phyloP scores from a whole-genome alignment of 2,888 invertebrate species.

The Urechis unicinctus region DNA sequence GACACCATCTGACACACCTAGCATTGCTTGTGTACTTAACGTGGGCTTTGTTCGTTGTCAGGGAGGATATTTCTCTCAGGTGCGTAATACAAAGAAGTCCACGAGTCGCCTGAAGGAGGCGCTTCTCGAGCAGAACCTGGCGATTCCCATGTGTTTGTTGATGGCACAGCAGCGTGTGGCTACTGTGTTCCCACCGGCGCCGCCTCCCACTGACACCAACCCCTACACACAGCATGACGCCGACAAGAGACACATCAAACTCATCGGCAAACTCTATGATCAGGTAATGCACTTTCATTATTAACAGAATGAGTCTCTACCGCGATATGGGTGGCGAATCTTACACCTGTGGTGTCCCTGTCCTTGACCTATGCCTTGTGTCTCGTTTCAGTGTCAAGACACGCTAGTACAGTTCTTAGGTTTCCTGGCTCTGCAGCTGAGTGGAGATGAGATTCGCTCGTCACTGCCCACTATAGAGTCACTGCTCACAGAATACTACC shows the following conservation, averaged over 20 bases:
- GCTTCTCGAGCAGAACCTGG: constrained; percentile 84
- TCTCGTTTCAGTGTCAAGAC: constrained; percentile 78
- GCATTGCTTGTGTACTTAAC: no score
- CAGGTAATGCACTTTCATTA: constrained; percentile 53
- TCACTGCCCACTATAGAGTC: constrained; percentile 80
- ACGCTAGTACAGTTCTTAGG: constrained; percentile 96
- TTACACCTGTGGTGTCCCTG: background rate
- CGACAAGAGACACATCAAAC: constrained; percentile 55
- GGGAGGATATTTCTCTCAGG: constrained; percentile 96
- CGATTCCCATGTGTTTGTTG: constrained; percentile 77
- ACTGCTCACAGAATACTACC: constrained; percentile 83
- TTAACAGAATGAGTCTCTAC: no score
- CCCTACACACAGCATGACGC: constrained; percentile 24
- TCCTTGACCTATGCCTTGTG: background rate
- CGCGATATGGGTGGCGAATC: no score
- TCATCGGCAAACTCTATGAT: constrained; percentile 72
- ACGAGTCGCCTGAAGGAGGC: constrained; percentile 91
- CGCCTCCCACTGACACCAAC: background rate
- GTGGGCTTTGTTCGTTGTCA: no score
- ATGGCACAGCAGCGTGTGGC: constrained; percentile 97
- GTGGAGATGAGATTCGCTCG: constrained; percentile 85
- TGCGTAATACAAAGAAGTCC: constrained; percentile 92
- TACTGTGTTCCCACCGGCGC: constrained; percentile 64
- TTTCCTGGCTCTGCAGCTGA: constrained; percentile 87
- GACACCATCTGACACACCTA: no score